phyloP scores from a whole-genome alignment of 2,797 vertebrate species.

The Leptatherina wallacei region DNA sequence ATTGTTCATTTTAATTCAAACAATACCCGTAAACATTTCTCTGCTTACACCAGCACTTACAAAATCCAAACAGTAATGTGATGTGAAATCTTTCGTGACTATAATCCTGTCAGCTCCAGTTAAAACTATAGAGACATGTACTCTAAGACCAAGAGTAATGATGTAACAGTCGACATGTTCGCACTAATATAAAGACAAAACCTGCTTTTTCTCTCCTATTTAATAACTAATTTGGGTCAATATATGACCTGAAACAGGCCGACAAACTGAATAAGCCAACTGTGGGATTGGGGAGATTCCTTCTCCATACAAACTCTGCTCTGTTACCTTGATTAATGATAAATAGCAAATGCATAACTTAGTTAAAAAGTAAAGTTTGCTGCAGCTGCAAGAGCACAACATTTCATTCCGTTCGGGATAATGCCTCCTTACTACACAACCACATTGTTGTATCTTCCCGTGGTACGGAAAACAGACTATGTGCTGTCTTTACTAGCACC shows the following conservation, averaged over 20 bases:
- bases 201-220: neutral
- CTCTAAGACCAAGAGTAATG: neutral
- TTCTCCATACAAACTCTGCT: slow-evolving; percentile 4
- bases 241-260: slow-evolving; percentile 4
- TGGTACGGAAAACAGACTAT: slow-evolving; percentile 19
- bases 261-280: slow-evolving; percentile 9
- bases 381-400: slow-evolving; percentile 7
- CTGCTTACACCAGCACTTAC: too few relatives aligned
- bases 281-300: slow-evolving; percentile 21
- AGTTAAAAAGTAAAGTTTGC: slow-evolving; percentile 39
- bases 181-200: neutral
- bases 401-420: slow-evolving; percentile 43
- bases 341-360: slow-evolving; percentile 36
- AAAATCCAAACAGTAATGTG: neutral
- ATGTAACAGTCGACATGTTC: neutral
- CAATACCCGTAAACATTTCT: too few relatives aligned
- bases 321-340: slow-evolving; percentile 39
- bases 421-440: slow-evolving; percentile 13
- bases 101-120: neutral
- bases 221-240: slow-evolving; percentile 1
- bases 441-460: slow-evolving; percentile 11
- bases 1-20: too few relatives aligned
- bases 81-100: neutral
- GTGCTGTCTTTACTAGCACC: slow-evolving; percentile 27
- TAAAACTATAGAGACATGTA: neutral